Evolutionary conservation across 2,888 invertebrate species (phyloP).

Genomic region (Scrobipalpa atriplicella): DNA sequence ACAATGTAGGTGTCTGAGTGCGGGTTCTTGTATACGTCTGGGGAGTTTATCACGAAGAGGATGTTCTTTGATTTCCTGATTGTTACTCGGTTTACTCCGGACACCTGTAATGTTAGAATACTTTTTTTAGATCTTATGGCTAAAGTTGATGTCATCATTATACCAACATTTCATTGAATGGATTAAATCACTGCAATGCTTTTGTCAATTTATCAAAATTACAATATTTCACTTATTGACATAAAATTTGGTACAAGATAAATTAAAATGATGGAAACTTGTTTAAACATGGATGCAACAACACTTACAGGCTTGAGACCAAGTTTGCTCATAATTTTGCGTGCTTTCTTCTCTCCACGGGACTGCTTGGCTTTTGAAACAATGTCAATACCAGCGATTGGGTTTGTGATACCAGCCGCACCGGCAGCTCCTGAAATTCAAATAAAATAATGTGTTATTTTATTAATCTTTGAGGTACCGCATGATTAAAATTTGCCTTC

Average conservation of each 20-base stretch:
- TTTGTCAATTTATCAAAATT: too few relatives aligned
- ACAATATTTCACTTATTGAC: neutral
- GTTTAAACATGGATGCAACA: neutral
- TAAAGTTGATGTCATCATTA: too few relatives aligned
- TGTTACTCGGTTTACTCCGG: constrained; percentile 97
- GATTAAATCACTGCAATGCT: too few relatives aligned
- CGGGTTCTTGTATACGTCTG: constrained; percentile 99
- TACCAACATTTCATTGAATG: too few relatives aligned
- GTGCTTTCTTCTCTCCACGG: constrained; percentile 98
- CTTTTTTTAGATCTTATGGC: too few relatives aligned
- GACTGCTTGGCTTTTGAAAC: constrained; percentile 98
- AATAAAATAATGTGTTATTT: too few relatives aligned
- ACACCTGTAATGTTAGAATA: constrained; percentile 83
- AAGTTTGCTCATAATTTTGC: constrained; percentile 99
- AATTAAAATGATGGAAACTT: neutral
- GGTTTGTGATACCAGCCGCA: constrained; percentile 85
- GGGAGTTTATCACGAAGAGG: constrained; percentile 99
- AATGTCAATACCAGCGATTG: constrained; percentile 87
- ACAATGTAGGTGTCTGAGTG: constrained; percentile 99
- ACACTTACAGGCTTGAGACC: constrained; percentile 93
- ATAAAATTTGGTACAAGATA: neutral
- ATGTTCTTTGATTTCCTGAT: constrained; percentile 99
- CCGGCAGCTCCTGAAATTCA: constrained; percentile 73
- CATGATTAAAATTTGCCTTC: too few relatives aligned
- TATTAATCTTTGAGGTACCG: too few relatives aligned